phyloP scores from a whole-genome alignment of 2,113 vertebrate genomes.

The Cairina moschata region DNA sequence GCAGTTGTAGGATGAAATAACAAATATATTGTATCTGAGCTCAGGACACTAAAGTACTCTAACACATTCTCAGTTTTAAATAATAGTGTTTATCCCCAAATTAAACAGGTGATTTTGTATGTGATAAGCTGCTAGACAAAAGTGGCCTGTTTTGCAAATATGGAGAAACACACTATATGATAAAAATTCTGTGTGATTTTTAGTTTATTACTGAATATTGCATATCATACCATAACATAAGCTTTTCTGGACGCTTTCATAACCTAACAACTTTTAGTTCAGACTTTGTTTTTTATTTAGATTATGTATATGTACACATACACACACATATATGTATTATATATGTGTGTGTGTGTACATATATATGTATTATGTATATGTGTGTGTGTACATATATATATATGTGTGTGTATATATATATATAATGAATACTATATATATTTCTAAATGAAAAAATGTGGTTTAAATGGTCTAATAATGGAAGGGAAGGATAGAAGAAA shows the following conservation, averaged over 20 bases:
- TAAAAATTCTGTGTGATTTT: not conserved
- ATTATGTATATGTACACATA: not conserved
- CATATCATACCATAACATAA: not conserved
- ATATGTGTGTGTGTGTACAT: not conserved
- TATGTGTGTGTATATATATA: not conserved
- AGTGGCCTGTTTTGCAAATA: not conserved
- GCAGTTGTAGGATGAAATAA: not conserved
- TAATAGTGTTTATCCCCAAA: not conserved
- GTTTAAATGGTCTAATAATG: not conserved
- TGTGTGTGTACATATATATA: not conserved
- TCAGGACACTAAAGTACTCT: not conserved
- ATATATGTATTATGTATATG: not conserved
- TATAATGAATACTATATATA: not conserved
- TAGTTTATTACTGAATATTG: not conserved
- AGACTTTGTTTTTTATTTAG: not conserved
- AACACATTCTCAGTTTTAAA: not conserved
- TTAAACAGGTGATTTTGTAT: not conserved
- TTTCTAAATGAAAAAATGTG: not conserved
- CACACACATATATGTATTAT: not conserved
- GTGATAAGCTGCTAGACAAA: not conserved
- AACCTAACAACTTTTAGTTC: not conserved
- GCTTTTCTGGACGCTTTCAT: not conserved
- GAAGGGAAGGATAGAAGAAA: not conserved
- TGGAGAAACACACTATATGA: rapidly evolving
- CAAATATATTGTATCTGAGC: not conserved